Evolutionary conservation across 2,797 vertebrate species (phyloP), one percentile per base, ranked within the genome.

Genomic region (Chelmon rostratus): DNA sequence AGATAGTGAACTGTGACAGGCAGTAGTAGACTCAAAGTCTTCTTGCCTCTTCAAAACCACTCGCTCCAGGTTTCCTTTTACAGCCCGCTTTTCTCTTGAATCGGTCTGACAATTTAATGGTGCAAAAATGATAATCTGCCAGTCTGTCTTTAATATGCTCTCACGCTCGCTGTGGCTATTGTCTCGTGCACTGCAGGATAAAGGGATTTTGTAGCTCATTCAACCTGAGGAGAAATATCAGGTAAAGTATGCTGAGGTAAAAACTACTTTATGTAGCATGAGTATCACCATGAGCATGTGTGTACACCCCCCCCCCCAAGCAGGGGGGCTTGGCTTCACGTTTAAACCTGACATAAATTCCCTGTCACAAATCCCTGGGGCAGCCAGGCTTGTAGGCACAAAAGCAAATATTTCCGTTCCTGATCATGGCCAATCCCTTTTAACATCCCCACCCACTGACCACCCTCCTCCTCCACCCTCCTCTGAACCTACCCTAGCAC

Each of bases 381-480:
- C 82, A 87, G 88, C 86, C 73, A 87, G 71, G 88, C 92, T 92
- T 92, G 94, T 92, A 95, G 94, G 93, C 92, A 94, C 93, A 94
- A 95, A 95, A 95, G 94, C 94, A 95, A 96, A 96, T 95, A 95
- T 96, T 96, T 96, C 94, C 94, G 91, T 94, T 95, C 88, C 90
- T 90, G 94, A 95, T 94, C 88, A 73, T 83, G 89, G 91, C 90
- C 91, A 92, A 93, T 94, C 92, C 90, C 88, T 93, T 93, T 92
- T 87, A 94, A 92, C 92, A 88, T 90, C 89, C 88, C 86, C 87
- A 89, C 92, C 88, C 91, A 86, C 88, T 86, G 86, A 85, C 86
- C 86, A 63, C 64, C 70, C 80, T 68, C 83, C 84, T 82, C 87
- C 86, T 21, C 85, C 80, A 81, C 65, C 82, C 85, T 74, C 68